Evolutionary conservation across 2,888 invertebrate genomes (phyloP).

Genomic region (Vannuccia rotundouncinata): DNA sequence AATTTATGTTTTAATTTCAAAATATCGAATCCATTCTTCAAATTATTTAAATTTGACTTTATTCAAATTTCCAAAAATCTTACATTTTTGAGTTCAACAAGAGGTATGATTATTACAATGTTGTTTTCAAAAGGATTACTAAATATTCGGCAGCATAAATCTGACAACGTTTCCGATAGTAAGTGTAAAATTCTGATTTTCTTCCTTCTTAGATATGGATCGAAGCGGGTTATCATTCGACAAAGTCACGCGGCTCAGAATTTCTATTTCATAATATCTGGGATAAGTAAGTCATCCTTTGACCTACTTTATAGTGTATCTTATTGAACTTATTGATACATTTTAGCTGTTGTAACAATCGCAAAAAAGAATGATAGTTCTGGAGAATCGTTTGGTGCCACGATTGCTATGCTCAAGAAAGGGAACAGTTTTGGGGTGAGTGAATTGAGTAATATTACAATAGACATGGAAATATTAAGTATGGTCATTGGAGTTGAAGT

Average conservation of each 20-base stretch:
- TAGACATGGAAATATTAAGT: no score
- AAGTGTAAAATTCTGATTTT: neutral
- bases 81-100: no score
- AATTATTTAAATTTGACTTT: no score
- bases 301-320: no score
- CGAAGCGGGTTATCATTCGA: conserved; percentile 49
- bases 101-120: no score
- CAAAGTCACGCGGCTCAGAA: conserved; percentile 50
- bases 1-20: no score
- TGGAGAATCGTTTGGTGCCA: conserved; percentile 43
- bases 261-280: conserved; percentile 51
- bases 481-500: no score
- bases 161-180: neutral
- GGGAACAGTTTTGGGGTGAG: conserved; percentile 50
- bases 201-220: conserved; percentile 44
- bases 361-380: conserved; percentile 43
- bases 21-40: no score
- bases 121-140: no score
- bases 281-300: conserved; percentile 44
- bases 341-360: conserved; percentile 48
- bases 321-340: no score
- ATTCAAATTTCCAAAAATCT: no score
- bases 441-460: neutral
- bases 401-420: conserved; percentile 45
- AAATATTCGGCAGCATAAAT: no score